Base-by-base conservation (phyloP, 53 echinoderm and acorn worm genomes). In the Patiria pectinifera region DNA sequence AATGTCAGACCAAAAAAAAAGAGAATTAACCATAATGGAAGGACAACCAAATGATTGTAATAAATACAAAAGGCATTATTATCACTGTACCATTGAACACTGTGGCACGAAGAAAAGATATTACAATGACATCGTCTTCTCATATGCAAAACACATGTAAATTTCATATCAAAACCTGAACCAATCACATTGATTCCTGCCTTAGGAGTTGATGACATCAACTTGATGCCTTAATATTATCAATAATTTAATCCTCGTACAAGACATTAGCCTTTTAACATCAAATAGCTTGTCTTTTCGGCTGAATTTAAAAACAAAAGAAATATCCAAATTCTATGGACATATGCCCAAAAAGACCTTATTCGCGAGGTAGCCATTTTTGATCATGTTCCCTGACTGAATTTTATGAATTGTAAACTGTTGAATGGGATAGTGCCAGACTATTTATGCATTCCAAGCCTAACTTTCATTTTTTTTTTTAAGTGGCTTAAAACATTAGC, bases 61-160 rank as follows among this genome's bases (percentile, higher is more conserved):
- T n/a, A 79, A 79, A 47, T 18, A 79, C 45, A 4, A 79, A 15
- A 45, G 12, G 9, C 24, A 76, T 22, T 22, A 4, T 44, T 45
- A 2, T 79, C 9, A 44, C 11, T 45, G 18, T 46, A 79, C 16
- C 4, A 46, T 11, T n/a, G 7, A 79, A 53, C 53, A 8, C 53
- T 53, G 53, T 4, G 21, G 47, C 45, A 15, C 80, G 45, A 18
- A 79, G 4, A 24, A 15, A 53, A 53, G 53, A 53, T 8, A 23
- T 76, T 76, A n/a, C 6, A 21, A 21, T n/a, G 21, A 25, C 43
- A 76, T 76, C 1, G n/a, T 76, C 23, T 43, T 24, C 23, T 23
- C 25, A 4, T 76, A 76, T 79, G 80, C 46, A 45, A 79, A 79
- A 79, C 80, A 79, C 48, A 79, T 46, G 80, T 79, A 45, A 44